Percentiles rank a stretch among this genome's conserved stretches.
Evolutionary conservation across 2,113 vertebrate species (phyloP).

Genomic region (Caranx melampygus): DNA sequence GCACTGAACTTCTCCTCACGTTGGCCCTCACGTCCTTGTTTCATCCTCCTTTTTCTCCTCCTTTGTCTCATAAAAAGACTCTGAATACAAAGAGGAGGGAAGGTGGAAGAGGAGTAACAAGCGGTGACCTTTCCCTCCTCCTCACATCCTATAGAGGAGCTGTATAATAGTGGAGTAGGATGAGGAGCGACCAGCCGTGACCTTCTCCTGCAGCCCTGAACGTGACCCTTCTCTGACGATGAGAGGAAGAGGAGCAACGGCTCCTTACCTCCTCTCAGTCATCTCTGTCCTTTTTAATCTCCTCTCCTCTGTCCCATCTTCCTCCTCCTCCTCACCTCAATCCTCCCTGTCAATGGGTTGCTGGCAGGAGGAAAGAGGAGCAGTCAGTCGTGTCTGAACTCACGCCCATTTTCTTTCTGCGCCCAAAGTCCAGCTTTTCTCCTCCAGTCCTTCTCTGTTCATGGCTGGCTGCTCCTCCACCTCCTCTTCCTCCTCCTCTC

Average conservation of each 20-base stretch:
- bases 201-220: constrained; percentile 72
- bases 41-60: constrained; percentile 27
- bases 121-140: constrained; percentile 12
- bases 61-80: constrained; percentile 35
- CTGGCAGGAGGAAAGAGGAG: constrained; percentile 61
- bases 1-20: constrained; percentile 8
- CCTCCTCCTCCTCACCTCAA: constrained; percentile 6
- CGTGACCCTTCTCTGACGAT: constrained; percentile 60
- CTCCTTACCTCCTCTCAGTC: constrained; percentile 41
- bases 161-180: constrained; percentile 41
- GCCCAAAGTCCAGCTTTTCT: constrained; percentile 57
- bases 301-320: constrained; percentile 14
- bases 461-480: constrained; percentile 62
- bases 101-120: constrained; percentile 39
- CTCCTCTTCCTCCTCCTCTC: constrained; percentile 15
- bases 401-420: constrained; percentile 65
- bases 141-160: constrained; percentile 15
- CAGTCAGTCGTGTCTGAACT: constrained; percentile 75
- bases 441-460: constrained; percentile 46
- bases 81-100: constrained; percentile 21
- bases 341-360: constrained; percentile 50
- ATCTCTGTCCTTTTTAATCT: constrained; percentile 37
- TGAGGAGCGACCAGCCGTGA: constrained; percentile 64
- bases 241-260: constrained; percentile 59
- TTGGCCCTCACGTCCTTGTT: not conserved